phyloP scores from a whole-genome alignment of 2,113 vertebrate species.

The Cryptotis parvus region DNA sequence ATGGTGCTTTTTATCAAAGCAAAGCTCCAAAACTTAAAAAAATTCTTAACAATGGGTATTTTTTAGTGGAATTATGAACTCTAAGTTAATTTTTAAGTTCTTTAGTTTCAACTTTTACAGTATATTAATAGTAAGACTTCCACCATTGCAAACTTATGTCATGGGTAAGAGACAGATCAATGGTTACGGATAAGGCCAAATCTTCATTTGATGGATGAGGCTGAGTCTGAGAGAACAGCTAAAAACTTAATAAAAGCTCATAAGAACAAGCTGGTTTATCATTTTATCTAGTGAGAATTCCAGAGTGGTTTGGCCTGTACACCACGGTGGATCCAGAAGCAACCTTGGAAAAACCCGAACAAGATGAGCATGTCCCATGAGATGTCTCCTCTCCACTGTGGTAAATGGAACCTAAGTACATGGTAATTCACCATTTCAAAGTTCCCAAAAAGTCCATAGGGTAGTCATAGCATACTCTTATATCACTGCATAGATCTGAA shows the following conservation, averaged over 20 bases:
- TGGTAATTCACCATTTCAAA: neutral
- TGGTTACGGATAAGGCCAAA: neutral
- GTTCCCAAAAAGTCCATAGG: too few species aligned
- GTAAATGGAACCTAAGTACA: too few species aligned
- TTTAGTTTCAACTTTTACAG: neutral
- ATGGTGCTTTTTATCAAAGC: neutral
- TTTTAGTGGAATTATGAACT: neutral
- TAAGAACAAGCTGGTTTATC: neutral
- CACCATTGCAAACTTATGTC: too few species aligned
- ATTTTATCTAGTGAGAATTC: too few species aligned
- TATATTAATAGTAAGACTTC: too few species aligned
- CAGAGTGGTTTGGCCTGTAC: neutral
- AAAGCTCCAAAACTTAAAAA: neutral
- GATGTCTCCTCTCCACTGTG: neutral
- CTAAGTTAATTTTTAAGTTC: neutral
- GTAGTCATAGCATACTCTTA: neutral
- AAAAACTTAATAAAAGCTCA: neutral
- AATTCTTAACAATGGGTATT: neutral
- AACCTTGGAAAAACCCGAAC: too few species aligned
- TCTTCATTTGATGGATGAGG: neutral
- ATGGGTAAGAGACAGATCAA: too few species aligned
- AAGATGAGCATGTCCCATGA: accelerated
- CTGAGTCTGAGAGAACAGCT: neutral
- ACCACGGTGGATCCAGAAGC: too few species aligned
- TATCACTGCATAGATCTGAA: neutral